Evolutionary conservation across 2,113 vertebrate species (phyloP), one percentile per base, ranked within the genome.

Genomic region (Percina caprodes): DNA sequence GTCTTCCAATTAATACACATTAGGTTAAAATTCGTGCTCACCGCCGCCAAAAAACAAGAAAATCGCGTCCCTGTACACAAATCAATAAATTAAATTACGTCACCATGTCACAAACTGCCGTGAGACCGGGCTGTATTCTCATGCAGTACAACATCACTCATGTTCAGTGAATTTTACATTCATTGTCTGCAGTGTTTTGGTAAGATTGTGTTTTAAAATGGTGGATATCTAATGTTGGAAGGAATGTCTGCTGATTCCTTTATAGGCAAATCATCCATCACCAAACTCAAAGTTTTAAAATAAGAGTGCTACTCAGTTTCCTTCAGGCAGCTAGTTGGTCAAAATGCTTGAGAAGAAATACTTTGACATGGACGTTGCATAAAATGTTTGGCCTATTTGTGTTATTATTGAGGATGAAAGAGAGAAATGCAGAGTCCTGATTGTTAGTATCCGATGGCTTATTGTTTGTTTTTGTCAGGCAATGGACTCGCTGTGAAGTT

Each of bases 391-490:
- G 45, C 6, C 16, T 23, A 8, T 62, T 59, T 69, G 13, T 21
- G 13, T 39, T 24, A 39, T 49, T 49, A 58, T 26, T 60, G 14
- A 49, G 49, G 42, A 80, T 61, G 33, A 61, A 55, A 62, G 51
- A 60, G 3, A 60, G 39, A 60, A 60, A 39, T 24, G 21, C 21
- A 58, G 39, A 54, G 51, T 6, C 3, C 58, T 46, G 74, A 66
- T 46, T 54, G 74, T 60, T 77, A 42, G 30, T 67, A 62, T 62
- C 51, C 59, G 65, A 63, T 11, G 9, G 21, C 8, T 65, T 56
- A 49, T 24, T 19, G 35, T 10, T 68, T 6, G 4, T 45, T 39
- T 55, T n/a, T 45, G 46, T 62, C n/a, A 70, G 46, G 46, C 51
- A 19, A 14, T 24, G 49, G 24, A 7, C 23, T 55, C 46, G 49